Evolutionary conservation across 2,888 invertebrate genomes (phyloP), one percentile per base, ranked within the genome.

Genomic region (Arrhopalites spinosus): DNA sequence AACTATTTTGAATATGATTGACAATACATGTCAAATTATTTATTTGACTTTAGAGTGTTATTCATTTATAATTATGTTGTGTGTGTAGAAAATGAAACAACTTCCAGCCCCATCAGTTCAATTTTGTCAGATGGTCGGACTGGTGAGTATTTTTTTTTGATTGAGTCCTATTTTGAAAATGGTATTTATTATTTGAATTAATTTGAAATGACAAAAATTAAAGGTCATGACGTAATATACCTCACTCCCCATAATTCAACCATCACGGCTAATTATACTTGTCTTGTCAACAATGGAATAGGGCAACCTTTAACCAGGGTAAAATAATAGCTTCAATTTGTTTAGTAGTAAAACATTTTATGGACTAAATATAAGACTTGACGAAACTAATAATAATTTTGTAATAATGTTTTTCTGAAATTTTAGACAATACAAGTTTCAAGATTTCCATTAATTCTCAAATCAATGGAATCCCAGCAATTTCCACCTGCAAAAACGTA

Each of bases 361-460:
- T 30, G 2, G 53, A n/a, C 13, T n/a, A 17, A 27, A 27, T 68
- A 43, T 36, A 7, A 30, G 66, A 30, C 29, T 36, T 13, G 23
- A 13, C 11, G 17, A 17, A 5, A 17, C 20, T 2, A 63, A 23
- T 63, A 17, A 5, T 53, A 53, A 53, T 53, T 53, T 53, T 53
- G 53, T 5, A 36, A 20, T 53, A 53, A 11, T 45, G 8, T 45
- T 45, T 45, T n/a, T 20, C 17, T 53, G n/a, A 20, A 5, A 53
- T 23, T n/a, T 23, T 68, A 78, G 79, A 79, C 78, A 25, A 43
- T 81, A 20, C 79, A 80, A 73, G 80, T 81, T 27, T 76, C 70
- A 45, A 70, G 80, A 63, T 77, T 78, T 72, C 81, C 80, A 70
- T 75, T 77, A 25, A 76, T 81, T 30, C 74, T 75, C 29, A 45